Evolutionary conservation across 2,888 invertebrate genomes (phyloP), one percentile per base, ranked within the genome.

Genomic region (Sinelater perroti): DNA sequence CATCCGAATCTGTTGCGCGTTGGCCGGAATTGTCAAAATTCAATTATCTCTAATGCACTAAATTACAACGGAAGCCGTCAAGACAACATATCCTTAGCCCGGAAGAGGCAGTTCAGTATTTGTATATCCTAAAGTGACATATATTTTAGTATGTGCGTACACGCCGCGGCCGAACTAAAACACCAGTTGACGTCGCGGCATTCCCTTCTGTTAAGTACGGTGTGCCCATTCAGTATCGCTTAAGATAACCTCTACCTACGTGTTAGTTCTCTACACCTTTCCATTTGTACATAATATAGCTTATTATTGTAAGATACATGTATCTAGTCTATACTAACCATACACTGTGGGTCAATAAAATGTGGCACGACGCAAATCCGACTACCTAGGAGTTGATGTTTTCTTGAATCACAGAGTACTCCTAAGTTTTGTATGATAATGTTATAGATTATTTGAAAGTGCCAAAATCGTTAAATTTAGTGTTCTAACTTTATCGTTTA

Each of bases 261-360:
- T 66, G 66, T 67, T 67, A 65, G 67, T 58, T 62, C 62, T 62
- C 62, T 53, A 64, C 61, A 66, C 56, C 59, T 63, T 61, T 59
- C 62, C 63, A 66, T 65, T 65, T 67, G 63, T 66, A 66, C 55
- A 60, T 62, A 66, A 56, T 55, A 57, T 63, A 61, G 66, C 67
- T 66, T 66, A 64, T 67, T 66, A 65, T 62, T 67, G 67, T 67
- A 67, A 66, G 64, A 61, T 66, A 67, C 40, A 63, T 66, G 65
- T 67, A 67, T 56, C 56, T 65, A 66, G 66, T 61, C 50, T 55
- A 60, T 44, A 33, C 14, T 33, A n/a, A n/a, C n/a, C n/a, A 62
- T 59, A 60, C 45, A 42, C 54, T 52, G 53, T 49, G 53, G 21
- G 21, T 54, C 49, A 51, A 40, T 33, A 57, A 52, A 46, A 57